Conservation (phyloP, 1,140 invertebrate genomes). For the Tetraneura akinire region DNA sequence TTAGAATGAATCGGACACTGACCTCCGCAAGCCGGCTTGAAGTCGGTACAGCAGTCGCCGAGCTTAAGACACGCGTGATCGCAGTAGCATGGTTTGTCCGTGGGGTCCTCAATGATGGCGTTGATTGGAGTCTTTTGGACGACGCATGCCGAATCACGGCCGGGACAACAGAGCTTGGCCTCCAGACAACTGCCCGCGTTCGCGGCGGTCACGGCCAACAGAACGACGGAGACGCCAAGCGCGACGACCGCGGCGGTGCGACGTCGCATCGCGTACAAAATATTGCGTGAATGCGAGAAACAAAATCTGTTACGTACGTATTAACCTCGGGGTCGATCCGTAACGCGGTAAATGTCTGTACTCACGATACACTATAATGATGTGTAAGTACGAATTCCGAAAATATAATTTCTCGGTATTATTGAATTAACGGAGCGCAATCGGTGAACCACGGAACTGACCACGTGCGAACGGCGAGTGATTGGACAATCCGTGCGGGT, state of each 20-base stretch:
- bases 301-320: neutral
- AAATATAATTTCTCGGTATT: too few relatives aligned
- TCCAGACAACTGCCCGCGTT: slow-evolving; percentile 69
- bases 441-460: neutral
- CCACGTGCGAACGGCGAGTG: neutral
- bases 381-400: too few relatives aligned
- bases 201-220: neutral
- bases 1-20: slow-evolving; percentile 58
- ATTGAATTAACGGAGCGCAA: neutral
- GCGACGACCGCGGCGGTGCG: neutral
- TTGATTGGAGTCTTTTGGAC: slow-evolving; percentile 81
- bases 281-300: neutral
- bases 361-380: too few relatives aligned
- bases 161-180: slow-evolving; percentile 75
- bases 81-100: slow-evolving; percentile 84
- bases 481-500: slow-evolving; percentile 33
- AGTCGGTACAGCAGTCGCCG: slow-evolving; percentile 82
- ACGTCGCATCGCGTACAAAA: neutral
- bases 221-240: neutral
- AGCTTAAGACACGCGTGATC: slow-evolving; percentile 85
- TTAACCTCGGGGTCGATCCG: neutral
- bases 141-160: slow-evolving; percentile 82
- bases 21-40: slow-evolving; percentile 84
- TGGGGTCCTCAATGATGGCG: slow-evolving; percentile 76
- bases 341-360: too few relatives aligned